phyloP scores from a whole-genome alignment of 1,140 invertebrate species.

The Cotesia vestalis region DNA sequence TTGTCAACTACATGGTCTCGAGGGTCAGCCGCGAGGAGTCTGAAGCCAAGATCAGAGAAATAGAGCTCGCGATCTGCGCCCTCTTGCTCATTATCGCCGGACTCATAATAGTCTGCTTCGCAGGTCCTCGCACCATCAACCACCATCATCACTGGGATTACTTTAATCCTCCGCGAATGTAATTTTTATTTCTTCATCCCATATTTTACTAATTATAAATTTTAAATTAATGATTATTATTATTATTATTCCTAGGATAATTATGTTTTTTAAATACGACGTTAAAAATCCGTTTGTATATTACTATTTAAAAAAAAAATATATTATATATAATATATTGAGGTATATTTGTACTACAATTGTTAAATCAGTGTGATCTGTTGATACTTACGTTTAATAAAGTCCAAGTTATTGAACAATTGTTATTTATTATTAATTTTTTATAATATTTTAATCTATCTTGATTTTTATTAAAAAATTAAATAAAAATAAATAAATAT shows the following conservation, averaged over 20 bases:
- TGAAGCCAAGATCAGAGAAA: slow-evolving; percentile 71
- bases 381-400: slow-evolving; percentile 5
- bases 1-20: slow-evolving; percentile 72
- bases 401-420: too few species aligned
- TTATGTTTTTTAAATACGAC: too few species aligned
- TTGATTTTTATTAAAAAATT: too few species aligned
- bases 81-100: slow-evolving; percentile 78
- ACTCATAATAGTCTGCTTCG: slow-evolving; percentile 75
- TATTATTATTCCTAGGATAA: slow-evolving; percentile 1
- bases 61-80: slow-evolving; percentile 77
- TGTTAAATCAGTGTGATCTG: too few species aligned
- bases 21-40: slow-evolving; percentile 66
- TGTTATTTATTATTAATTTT: too few species aligned
- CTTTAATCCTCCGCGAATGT: slow-evolving; percentile 75
- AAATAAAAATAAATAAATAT: background rate
- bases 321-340: too few species aligned
- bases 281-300: too few species aligned
- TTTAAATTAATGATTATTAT: too few species aligned
- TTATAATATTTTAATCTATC: too few species aligned
- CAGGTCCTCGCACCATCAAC: slow-evolving; percentile 75
- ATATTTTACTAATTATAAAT: background rate
- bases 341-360: too few species aligned
- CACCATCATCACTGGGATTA: slow-evolving; percentile 85
- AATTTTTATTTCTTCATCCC: slow-evolving; percentile 20
- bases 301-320: too few species aligned